These are phyloP conservation scores for Ophion costatus DNA, from an alignment of 2,888 invertebrate species.

Conservation along the genomic window DNA sequence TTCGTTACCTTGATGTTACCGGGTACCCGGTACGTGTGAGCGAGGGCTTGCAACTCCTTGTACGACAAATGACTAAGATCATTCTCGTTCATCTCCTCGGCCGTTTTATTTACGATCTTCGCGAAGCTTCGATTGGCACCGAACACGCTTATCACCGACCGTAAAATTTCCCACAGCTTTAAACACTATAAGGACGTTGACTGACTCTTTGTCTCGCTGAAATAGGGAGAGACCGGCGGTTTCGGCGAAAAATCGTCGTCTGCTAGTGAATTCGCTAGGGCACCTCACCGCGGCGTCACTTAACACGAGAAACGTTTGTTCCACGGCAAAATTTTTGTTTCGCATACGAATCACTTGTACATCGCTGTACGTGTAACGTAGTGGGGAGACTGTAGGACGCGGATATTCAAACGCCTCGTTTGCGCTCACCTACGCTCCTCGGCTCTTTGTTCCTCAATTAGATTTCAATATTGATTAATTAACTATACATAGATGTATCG, in stretches of 20 bases:
- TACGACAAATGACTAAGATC: constrained; percentile 78
- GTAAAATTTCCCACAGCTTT: background rate
- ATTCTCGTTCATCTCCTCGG: constrained; percentile 69
- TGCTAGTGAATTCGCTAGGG: constrained; percentile 54
- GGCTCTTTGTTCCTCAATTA: constrained; percentile 7
- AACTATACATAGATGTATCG: background rate
- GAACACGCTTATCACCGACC: constrained; percentile 11
- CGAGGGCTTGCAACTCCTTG: constrained; percentile 79
- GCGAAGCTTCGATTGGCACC: constrained; percentile 14
- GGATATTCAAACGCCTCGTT: constrained; percentile 26
- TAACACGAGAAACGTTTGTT: constrained; percentile 35
- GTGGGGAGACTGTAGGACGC: constrained; percentile 17
- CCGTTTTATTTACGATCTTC: background rate
- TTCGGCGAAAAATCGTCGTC: constrained; percentile 54
- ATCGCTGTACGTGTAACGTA: background rate
- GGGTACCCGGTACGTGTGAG: constrained; percentile 77
- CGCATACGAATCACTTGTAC: background rate
- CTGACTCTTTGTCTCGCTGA: constrained; percentile 38
- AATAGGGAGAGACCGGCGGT: background rate
- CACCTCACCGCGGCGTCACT: constrained; percentile 52
- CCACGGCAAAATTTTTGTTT: constrained; percentile 38
- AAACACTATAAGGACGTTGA: constrained; percentile 3
- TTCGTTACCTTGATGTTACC: constrained; percentile 80
- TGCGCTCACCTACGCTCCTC: background rate
- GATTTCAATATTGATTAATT: constrained; percentile 15